These are phyloP conservation scores for Helogale parvula DNA, from an alignment of 2,113 vertebrate species.

Conservation along the genomic window DNA sequence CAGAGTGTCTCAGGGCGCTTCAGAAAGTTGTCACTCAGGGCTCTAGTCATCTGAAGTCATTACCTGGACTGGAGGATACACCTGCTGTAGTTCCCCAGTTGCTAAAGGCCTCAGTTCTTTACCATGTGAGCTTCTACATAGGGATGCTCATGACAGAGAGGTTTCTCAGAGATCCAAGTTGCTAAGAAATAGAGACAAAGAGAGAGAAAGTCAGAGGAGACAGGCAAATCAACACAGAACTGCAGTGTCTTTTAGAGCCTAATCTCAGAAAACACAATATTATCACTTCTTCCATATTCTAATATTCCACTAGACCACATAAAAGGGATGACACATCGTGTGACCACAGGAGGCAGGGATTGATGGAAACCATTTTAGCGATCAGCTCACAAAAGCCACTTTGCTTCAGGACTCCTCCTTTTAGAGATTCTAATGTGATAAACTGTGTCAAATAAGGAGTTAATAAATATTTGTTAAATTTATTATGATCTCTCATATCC, in stretches of 20 bases:
- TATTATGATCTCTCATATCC: neutral
- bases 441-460: neutral
- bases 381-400: neutral
- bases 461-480: neutral
- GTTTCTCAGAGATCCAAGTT: neutral
- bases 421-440: neutral
- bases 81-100: neutral
- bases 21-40: neutral
- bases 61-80: neutral
- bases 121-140: neutral
- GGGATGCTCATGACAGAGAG: neutral
- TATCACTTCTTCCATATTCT: neutral
- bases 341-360: no score
- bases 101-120: neutral
- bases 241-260: neutral
- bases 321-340: accelerated
- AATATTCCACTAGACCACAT: neutral
- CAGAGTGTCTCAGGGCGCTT: neutral
- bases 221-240: neutral
- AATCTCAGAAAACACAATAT: neutral
- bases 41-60: neutral
- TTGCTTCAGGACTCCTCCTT: neutral
- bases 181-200: neutral
- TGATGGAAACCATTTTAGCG: neutral
- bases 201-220: neutral